Evolutionary conservation across 2,888 invertebrate genomes (phyloP), one percentile per base, ranked within the genome.

Genomic region (Tinea pellionella): DNA sequence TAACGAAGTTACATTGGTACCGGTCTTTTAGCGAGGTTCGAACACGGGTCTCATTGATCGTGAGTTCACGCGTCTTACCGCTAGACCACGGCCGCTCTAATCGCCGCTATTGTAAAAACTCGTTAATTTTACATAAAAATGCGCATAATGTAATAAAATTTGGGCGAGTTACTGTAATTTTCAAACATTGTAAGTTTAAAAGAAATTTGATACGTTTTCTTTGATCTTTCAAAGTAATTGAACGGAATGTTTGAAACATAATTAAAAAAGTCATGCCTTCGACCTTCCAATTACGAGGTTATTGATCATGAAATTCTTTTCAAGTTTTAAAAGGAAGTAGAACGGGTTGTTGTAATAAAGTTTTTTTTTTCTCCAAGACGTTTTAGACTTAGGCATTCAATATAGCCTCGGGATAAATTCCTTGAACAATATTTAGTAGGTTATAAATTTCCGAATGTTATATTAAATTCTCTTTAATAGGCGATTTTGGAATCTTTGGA

Each of bases 401-500:
- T 53, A 24, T 24, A 18, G 24, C 53, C 53, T 53, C 53, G n/a
- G 53, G 19, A n/a, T 53, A 53, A 24, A 53, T 53, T 53, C 53
- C 12, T 19, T n/a, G 24, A 53, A 53, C 16, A 53, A 53, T 53
- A 2, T 18, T 24, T 53, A 19, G 53, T 47, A 47, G 47, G 47
- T 47, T 53, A 53, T 53, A 53, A 53, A 53, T 53, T 53, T 18
- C 18, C n/a, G 19, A 24, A 18, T 53, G 16, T 53, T 53, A 18
- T 53, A 53, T 53, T 53, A 53, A 53, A 53, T n/a, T 47, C 15
- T 47, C 1, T 37, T 47, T 47, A 47, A 47, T 47, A 16, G 47
- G 47, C 16, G 13, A 47, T 47, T 47, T 47, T 16, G 18, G 53
- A 11, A 53, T 24, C 53, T 53, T 53, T 16, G 53, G 53, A 53